Conservation (phyloP, 2,797 vertebrate species). For the Phrynocephalus vlangalii region DNA sequence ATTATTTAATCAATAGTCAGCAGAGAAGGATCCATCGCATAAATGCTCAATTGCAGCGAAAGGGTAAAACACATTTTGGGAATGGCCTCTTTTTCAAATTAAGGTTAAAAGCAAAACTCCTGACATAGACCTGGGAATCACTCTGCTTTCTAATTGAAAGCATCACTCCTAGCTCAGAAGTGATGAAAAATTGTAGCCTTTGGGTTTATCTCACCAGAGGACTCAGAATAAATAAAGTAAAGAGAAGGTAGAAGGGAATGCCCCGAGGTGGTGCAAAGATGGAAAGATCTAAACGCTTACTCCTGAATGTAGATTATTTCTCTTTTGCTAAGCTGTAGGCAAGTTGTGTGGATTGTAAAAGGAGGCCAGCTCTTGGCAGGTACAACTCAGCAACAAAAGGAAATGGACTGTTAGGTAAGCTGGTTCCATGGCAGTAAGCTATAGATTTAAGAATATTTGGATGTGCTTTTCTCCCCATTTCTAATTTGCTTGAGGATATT, state of each 20-base stretch:
- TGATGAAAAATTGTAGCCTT: conserved; percentile 39
- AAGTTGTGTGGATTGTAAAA: conserved; percentile 19
- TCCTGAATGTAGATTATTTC: conserved; percentile 24
- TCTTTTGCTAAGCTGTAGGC: conserved; percentile 40
- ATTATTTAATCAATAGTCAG: conserved; percentile 20
- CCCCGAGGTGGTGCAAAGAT: conserved; percentile 2
- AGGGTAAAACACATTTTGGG: not conserved
- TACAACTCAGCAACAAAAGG: conserved; percentile 21
- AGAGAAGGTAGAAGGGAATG: conserved; percentile 39
- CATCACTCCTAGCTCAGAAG: conserved; percentile 37
- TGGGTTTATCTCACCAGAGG: conserved; percentile 49
- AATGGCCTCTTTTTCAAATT: conserved; percentile 38
- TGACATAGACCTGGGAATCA: not conserved
- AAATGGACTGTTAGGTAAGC: conserved; percentile 32
- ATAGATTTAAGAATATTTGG: not conserved
- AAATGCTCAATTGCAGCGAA: accelerated
- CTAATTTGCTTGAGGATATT: conserved; percentile 31
- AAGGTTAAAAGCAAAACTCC: not conserved
- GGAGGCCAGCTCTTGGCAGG: not conserved
- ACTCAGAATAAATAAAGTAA: conserved; percentile 59
- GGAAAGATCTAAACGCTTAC: conserved; percentile 47
- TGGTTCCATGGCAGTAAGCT: not conserved
- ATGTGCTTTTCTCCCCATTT: conserved; percentile 35
- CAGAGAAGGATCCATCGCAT: not conserved
- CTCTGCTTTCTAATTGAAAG: conserved; percentile 51